Conservation (phyloP, 2,113 vertebrate genomes). For the Caranx melampygus region DNA sequence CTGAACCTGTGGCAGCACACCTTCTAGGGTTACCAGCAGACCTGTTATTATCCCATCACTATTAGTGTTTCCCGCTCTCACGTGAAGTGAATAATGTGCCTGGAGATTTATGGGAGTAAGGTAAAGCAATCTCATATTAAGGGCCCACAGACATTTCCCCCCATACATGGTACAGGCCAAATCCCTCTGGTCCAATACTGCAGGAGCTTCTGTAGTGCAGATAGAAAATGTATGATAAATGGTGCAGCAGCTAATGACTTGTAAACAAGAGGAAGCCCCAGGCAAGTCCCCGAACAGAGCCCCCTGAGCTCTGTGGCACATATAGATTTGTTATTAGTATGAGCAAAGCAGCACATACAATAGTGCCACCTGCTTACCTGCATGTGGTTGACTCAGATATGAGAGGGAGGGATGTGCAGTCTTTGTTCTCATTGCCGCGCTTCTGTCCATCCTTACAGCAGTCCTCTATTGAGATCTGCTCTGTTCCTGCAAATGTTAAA, state of each 20-base stretch:
- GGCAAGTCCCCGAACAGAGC: not conserved
- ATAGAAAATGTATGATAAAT: slow-evolving; percentile 28
- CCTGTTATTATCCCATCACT: slow-evolving; percentile 69
- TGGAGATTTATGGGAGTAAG: slow-evolving; percentile 56
- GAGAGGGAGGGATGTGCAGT: slow-evolving; percentile 85
- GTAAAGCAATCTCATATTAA: slow-evolving; percentile 59
- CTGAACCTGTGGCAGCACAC: slow-evolving; percentile 68
- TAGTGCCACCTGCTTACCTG: slow-evolving; percentile 82
- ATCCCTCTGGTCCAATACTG: slow-evolving; percentile 17
- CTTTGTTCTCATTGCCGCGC: slow-evolving; percentile 82
- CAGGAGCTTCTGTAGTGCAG: slow-evolving; percentile 29
- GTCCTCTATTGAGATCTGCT: slow-evolving; percentile 84
- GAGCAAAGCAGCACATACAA: not conserved
- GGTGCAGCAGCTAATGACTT: slow-evolving; percentile 28
- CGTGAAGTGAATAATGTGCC: slow-evolving; percentile 68
- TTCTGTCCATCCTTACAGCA: slow-evolving; percentile 91
- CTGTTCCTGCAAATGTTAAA: slow-evolving; percentile 36
- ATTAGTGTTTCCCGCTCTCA: slow-evolving; percentile 60
- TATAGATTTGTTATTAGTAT: not conserved
- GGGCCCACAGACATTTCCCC: slow-evolving; percentile 29
- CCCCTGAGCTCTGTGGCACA: not conserved
- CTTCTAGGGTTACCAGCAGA: slow-evolving; percentile 66
- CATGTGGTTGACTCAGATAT: slow-evolving; percentile 87
- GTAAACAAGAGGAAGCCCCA: slow-evolving; percentile 21
- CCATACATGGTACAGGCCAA: not conserved